A percentile compares a stretch with the other conserved stretches of the same genome.
These are phyloP conservation scores for Labroides dimidiatus DNA, from an alignment of 2,797 vertebrate genomes.

Conservation along the genomic window DNA sequence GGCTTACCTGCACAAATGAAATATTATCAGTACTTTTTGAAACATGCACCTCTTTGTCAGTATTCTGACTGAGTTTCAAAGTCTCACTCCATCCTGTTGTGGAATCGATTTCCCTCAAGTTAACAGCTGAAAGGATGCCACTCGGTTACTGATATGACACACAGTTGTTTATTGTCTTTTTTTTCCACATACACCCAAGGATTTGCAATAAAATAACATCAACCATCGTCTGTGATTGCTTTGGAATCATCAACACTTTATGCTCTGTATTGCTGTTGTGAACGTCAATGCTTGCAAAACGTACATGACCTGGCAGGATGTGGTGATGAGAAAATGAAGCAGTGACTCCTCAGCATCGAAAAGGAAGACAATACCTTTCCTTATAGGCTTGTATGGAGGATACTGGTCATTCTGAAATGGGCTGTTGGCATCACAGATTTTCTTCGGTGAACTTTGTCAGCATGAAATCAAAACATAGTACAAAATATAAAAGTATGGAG, in stretches of 20 bases:
- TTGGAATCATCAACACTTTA: constrained; percentile 41
- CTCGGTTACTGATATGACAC: constrained; percentile 48
- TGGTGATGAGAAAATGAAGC: constrained; percentile 12
- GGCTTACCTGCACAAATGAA: too few species aligned
- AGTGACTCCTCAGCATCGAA: constrained; percentile 20
- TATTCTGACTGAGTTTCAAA: constrained; percentile 16
- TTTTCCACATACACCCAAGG: constrained; percentile 55
- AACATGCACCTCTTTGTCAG: constrained; percentile 1
- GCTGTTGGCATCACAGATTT: constrained; percentile 21
- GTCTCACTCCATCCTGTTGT: not conserved
- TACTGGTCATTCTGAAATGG: constrained; percentile 1
- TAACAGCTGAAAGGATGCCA: constrained; percentile 18
- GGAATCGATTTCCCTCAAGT: constrained; percentile 18
- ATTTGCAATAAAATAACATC: constrained; percentile 38
- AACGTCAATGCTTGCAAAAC: constrained; percentile 42
- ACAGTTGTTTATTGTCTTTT: constrained; percentile 61
- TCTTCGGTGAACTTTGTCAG: constrained; percentile 57
- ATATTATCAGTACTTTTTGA: too few species aligned
- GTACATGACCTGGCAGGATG: constrained; percentile 15
- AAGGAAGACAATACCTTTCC: constrained; percentile 15
- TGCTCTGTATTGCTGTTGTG: constrained; percentile 28
- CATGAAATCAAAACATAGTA: constrained; percentile 60
- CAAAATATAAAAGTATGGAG: constrained; percentile 53
- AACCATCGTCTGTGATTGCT: constrained; percentile 41
- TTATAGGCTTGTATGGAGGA: constrained; percentile 1